phyloP scores from a whole-genome alignment of 2,888 invertebrate species.

The Ormyrus nitidulus region DNA sequence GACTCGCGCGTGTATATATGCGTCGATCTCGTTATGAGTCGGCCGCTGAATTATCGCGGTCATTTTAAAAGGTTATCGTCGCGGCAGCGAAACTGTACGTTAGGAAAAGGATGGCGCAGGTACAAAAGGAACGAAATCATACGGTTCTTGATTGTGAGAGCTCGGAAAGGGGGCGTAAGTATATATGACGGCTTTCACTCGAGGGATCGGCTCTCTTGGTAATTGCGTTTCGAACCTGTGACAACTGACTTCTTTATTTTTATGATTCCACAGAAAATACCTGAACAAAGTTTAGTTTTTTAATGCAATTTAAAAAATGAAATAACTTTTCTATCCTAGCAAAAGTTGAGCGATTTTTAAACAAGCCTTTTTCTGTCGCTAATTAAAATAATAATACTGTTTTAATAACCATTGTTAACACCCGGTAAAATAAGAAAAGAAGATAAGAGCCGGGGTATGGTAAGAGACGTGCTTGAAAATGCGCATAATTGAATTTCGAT shows the following conservation, averaged over 20 bases:
- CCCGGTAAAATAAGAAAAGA: too few species aligned
- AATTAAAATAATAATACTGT: too few species aligned
- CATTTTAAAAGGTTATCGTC: slow-evolving; percentile 14
- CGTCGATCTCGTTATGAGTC: slow-evolving; percentile 38
- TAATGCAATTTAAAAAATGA: too few species aligned
- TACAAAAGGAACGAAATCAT: slow-evolving; percentile 28
- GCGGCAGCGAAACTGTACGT: slow-evolving; percentile 1
- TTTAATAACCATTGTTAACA: too few species aligned
- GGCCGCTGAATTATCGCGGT: slow-evolving; percentile 29
- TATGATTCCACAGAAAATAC: too few species aligned
- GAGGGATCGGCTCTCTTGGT: neutral
- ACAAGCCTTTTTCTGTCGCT: too few species aligned
- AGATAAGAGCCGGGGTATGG: too few species aligned
- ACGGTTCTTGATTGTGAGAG: slow-evolving; percentile 1
- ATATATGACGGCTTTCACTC: slow-evolving; percentile 17
- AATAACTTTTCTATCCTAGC: too few species aligned
- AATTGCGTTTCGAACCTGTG: neutral
- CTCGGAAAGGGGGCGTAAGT: slow-evolving; percentile 8
- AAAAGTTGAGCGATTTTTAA: too few species aligned
- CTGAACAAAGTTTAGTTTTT: too few species aligned
- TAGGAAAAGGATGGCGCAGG: neutral
- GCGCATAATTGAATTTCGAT: too few species aligned
- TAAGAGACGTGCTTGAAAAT: too few species aligned
- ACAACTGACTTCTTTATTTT: slow-evolving; percentile 8
- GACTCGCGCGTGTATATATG: neutral